phyloP scores from a whole-genome alignment of 2,797 vertebrate species.

The Apogon talboti region DNA sequence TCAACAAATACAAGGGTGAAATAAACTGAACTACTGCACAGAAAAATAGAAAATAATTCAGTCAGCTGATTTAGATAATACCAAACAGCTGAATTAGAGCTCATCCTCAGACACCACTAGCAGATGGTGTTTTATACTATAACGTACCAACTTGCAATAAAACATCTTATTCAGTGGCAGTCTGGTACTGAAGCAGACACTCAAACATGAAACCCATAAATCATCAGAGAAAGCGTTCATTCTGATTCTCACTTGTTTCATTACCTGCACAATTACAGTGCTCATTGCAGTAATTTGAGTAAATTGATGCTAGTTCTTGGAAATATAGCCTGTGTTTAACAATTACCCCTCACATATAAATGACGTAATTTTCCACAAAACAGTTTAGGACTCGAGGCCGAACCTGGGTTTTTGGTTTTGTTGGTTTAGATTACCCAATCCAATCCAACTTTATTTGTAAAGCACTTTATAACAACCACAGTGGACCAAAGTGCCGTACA shows the following conservation, averaged over 20 bases:
- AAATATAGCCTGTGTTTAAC: conserved; percentile 21
- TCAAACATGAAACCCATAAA: conserved; percentile 46
- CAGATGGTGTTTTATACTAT: conserved; percentile 1
- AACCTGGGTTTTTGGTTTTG: conserved; percentile 25
- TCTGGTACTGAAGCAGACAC: conserved; percentile 24
- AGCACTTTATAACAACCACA: too few species aligned
- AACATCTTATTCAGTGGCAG: conserved; percentile 14
- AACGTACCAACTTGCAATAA: conserved; percentile 3
- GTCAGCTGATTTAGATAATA: not conserved
- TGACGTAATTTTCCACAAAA: conserved; percentile 38
- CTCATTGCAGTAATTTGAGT: conserved; percentile 38
- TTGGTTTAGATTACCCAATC: too few species aligned
- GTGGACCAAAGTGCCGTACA: too few species aligned
- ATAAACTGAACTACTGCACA: not conserved
- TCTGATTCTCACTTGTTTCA: conserved; percentile 50
- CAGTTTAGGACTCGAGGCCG: conserved; percentile 12
- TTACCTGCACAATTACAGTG: conserved; percentile 45
- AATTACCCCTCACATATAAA: conserved; percentile 36
- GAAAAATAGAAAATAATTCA: not conserved
- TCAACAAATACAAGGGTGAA: conserved; percentile 19
- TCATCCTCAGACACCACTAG: not conserved
- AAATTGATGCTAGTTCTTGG: conserved; percentile 37
- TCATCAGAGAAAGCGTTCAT: conserved; percentile 44
- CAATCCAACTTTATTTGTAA: too few species aligned
- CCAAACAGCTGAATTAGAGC: conserved; percentile 1